Percentiles rank a stretch among this genome's conserved stretches.
Conservation (phyloP, 2,113 vertebrate species). For the Chloroceryle aenea region DNA sequence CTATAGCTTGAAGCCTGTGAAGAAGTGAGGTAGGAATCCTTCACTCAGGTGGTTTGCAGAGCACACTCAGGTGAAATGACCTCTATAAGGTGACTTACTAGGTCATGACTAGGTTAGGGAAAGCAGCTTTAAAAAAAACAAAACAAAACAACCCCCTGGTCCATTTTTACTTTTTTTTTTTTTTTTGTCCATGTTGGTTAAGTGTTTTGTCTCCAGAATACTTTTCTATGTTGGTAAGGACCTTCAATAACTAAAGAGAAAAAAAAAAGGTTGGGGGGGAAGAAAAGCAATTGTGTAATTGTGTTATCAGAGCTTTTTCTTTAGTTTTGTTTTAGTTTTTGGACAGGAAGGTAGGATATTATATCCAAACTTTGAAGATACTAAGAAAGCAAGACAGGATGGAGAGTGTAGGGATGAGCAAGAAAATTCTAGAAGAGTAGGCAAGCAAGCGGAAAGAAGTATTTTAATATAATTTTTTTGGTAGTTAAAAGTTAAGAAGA, state of each 20-base stretch:
- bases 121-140: background rate
- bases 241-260: background rate
- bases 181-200: background rate
- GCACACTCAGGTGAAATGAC: background rate
- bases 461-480: background rate
- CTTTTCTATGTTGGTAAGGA: background rate
- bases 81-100: background rate
- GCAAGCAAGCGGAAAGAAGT: background rate
- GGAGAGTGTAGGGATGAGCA: background rate
- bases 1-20: background rate
- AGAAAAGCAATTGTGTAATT: too few species aligned
- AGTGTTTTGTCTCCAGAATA: background rate
- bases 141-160: background rate
- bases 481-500: background rate
- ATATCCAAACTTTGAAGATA: background rate
- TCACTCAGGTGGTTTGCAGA: background rate
- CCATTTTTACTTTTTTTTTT: background rate
- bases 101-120: background rate
- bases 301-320: background rate
- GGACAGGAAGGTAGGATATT: background rate
- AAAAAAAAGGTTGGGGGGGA: background rate
- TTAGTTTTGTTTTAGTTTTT: background rate
- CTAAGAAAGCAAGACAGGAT: background rate
- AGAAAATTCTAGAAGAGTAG: background rate
- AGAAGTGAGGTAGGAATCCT: background rate